Evolutionary conservation across 1,140 invertebrate species (phyloP).

Genomic region (Pomacea maculata): DNA sequence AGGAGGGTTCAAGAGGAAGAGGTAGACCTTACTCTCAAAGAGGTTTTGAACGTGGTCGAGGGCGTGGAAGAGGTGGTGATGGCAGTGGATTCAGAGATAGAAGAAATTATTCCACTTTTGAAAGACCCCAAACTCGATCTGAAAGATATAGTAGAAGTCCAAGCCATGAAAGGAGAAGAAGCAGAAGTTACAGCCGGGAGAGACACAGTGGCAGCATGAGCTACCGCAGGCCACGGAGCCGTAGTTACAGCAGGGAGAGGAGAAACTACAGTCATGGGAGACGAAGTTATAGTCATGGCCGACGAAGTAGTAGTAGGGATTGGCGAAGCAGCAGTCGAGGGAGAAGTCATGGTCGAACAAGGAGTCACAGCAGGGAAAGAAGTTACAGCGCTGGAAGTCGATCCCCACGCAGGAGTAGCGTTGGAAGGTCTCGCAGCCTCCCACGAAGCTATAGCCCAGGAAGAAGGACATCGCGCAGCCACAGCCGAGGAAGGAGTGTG

Average conservation of each 20-base stretch:
- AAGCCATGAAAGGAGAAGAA: constrained; percentile 15
- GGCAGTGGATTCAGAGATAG: constrained; percentile 5
- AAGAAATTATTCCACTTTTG: constrained; percentile 7
- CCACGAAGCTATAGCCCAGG: constrained; percentile 3
- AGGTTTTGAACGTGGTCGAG: constrained; percentile 5
- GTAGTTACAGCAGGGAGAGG: constrained; percentile 8
- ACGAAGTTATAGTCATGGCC: neutral
- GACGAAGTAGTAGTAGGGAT: constrained; percentile 4
- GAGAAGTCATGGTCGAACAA: constrained; percentile 12
- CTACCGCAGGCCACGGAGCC: constrained; percentile 8
- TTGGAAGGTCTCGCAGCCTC: neutral
- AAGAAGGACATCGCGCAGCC: neutral
- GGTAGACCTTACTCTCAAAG: neutral
- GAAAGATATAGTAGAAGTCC: constrained; percentile 2
- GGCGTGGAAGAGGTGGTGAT: constrained; percentile 5
- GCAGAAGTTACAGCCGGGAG: constrained; percentile 19
- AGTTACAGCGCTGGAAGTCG: constrained; percentile 14
- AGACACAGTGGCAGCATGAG: constrained; percentile 16
- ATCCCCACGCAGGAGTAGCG: neutral
- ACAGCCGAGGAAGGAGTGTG: constrained; percentile 1
- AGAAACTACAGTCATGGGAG: neutral
- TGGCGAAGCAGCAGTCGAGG: neutral
- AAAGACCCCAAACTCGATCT: neutral
- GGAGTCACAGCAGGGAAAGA: constrained; percentile 10
- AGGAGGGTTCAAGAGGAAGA: constrained; percentile 1